Evolutionary conservation across 2,797 vertebrate genomes (phyloP).

Genomic region (Microcaecilia unicolor): DNA sequence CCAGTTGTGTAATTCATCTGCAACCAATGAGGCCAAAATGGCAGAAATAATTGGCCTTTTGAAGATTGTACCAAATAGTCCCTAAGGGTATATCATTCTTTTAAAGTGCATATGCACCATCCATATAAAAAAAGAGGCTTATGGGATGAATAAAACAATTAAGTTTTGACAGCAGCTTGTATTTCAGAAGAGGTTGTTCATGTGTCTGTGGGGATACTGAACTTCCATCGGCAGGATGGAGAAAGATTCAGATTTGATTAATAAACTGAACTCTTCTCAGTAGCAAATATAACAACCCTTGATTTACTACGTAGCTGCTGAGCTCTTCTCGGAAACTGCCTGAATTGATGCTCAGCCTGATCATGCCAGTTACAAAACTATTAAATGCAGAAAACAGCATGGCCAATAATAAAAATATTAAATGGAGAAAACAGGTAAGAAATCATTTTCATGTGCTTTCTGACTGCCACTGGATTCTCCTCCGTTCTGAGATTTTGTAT

Average conservation of each 20-base stretch:
- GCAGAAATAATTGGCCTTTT: background rate
- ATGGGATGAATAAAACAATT: background rate
- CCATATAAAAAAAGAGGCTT: background rate
- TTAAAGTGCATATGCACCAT: background rate
- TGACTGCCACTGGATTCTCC: too few relatives aligned
- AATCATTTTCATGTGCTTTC: too few relatives aligned
- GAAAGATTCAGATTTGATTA: background rate
- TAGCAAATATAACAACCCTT: background rate
- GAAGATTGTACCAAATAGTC: background rate
- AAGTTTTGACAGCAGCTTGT: background rate
- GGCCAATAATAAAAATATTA: too few relatives aligned
- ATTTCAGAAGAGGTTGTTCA: background rate
- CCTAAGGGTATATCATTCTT: background rate
- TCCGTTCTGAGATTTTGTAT: too few relatives aligned
- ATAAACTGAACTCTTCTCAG: background rate
- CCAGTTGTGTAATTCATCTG: slow-evolving; percentile 10
- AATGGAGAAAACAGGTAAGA: too few relatives aligned
- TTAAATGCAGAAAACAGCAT: too few relatives aligned
- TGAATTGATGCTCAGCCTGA: too few relatives aligned
- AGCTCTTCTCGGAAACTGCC: background rate
- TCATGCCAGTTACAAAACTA: too few relatives aligned
- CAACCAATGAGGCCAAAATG: slow-evolving; percentile 4
- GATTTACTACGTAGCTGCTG: fast-evolving
- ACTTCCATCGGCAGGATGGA: background rate
- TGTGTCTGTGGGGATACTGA: too few relatives aligned